Evolutionary conservation across 1,140 invertebrate genomes (phyloP).

Genomic region (Brachionus asplanchnoidis): DNA sequence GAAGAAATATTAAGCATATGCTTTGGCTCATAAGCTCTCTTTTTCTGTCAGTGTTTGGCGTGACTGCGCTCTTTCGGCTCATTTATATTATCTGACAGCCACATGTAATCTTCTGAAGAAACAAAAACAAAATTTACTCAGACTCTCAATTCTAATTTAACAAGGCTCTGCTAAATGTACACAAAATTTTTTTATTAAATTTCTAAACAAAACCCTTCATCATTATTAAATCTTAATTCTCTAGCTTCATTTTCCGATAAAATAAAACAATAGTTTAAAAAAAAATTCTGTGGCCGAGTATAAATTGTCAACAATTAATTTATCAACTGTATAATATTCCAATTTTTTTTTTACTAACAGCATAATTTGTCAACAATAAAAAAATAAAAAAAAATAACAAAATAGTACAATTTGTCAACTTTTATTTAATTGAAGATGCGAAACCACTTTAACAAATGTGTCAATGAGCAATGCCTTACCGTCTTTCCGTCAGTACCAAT

Average conservation of each 20-base stretch:
- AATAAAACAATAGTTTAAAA: background rate
- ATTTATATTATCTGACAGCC: background rate
- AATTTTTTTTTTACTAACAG: no score
- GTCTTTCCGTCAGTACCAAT: no score
- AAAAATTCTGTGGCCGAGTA: no score
- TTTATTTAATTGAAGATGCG: no score
- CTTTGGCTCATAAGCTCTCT: background rate
- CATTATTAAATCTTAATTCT: background rate
- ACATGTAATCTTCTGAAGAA: background rate
- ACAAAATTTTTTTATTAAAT: background rate
- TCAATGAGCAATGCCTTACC: no score
- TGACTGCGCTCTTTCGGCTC: background rate
- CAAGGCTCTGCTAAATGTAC: background rate
- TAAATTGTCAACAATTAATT: no score
- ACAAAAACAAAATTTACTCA: background rate
- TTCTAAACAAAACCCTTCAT: background rate
- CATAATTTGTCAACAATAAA: no score
- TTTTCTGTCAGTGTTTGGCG: background rate
- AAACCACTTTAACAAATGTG: no score
- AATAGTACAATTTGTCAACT: no score
- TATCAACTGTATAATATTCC: no score
- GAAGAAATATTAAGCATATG: background rate
- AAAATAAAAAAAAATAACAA: no score
- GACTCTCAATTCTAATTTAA: background rate
- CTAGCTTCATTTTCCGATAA: background rate